Percentiles rank a stretch among this genome's conserved stretches.
Conservation (phyloP, 2,797 vertebrate species). For the Acanthiza pusilla region DNA sequence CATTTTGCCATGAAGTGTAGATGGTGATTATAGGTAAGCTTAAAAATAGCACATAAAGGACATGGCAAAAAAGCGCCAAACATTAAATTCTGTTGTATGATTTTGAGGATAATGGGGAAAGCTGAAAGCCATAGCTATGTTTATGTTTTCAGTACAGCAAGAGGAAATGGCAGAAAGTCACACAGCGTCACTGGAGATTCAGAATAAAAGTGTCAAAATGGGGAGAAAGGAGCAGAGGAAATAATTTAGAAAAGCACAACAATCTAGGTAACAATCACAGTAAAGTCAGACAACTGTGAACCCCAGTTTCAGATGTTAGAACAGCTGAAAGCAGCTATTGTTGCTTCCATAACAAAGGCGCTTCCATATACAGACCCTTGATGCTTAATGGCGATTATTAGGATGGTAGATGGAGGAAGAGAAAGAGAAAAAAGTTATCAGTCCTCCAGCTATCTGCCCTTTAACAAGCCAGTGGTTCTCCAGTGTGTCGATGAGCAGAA, state of each 20-base stretch:
- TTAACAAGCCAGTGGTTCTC: not conserved
- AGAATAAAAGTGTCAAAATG: conserved; percentile 10
- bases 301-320: not conserved
- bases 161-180: conserved; percentile 12
- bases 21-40: not conserved
- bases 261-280: not conserved
- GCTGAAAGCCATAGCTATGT: not conserved
- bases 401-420: not conserved
- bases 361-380: not conserved
- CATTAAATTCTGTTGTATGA: not conserved
- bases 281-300: not conserved
- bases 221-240: conserved; percentile 4
- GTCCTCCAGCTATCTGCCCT: not conserved
- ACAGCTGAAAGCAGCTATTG: conserved; percentile 22
- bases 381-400: not conserved
- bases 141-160: not conserved
- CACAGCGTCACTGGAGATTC: not conserved
- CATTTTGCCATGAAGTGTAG: not conserved
- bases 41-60: conserved; percentile 7
- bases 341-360: not conserved
- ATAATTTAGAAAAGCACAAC: conserved; percentile 19
- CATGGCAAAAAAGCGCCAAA: not conserved
- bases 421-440: not conserved
- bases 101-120: conserved; percentile 40
- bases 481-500: not conserved